Evolutionary conservation across 2,888 invertebrate genomes (phyloP).

Genomic region (Cordilura impudica): DNA sequence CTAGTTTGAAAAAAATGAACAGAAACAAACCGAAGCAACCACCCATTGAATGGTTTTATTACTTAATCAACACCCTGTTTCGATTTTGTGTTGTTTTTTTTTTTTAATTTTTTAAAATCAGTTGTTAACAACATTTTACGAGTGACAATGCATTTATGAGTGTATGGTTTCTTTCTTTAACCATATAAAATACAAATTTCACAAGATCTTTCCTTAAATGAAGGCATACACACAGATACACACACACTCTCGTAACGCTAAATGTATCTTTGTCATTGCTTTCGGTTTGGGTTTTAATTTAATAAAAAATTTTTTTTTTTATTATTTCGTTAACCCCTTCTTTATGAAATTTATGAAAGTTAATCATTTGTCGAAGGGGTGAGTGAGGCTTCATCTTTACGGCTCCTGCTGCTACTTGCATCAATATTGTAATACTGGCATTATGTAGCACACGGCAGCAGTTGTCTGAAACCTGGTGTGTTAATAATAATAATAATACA

Average conservation of each 20-base stretch:
- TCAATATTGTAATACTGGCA: neutral
- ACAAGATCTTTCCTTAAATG: conserved; percentile 40
- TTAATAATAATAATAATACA: conserved; percentile 53
- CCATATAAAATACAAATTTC: neutral
- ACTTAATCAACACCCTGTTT: conserved; percentile 52
- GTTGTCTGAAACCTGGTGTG: conserved; percentile 58
- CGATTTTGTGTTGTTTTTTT: no score
- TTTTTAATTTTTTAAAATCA: conserved; percentile 7
- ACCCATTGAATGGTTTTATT: conserved; percentile 43
- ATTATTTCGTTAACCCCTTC: conserved; percentile 54
- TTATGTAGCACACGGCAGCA: conserved; percentile 38
- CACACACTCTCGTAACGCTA: no score
- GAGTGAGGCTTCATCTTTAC: conserved; percentile 18
- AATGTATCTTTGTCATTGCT: conserved; percentile 8
- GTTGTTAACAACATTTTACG: conserved; percentile 30
- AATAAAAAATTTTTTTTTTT: conserved; percentile 27
- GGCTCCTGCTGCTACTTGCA: neutral
- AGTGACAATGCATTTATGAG: conserved; percentile 25
- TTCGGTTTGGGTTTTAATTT: conserved; percentile 36
- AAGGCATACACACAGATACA: no score
- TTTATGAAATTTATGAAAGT: conserved; percentile 60
- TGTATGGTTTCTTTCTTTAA: conserved; percentile 1
- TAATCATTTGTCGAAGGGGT: conserved; percentile 61
- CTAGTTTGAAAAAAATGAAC: neutral
- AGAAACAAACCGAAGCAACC: conserved; percentile 10